Conservation (phyloP, 2,797 vertebrate species). For the Sebastolobus altivelis region DNA sequence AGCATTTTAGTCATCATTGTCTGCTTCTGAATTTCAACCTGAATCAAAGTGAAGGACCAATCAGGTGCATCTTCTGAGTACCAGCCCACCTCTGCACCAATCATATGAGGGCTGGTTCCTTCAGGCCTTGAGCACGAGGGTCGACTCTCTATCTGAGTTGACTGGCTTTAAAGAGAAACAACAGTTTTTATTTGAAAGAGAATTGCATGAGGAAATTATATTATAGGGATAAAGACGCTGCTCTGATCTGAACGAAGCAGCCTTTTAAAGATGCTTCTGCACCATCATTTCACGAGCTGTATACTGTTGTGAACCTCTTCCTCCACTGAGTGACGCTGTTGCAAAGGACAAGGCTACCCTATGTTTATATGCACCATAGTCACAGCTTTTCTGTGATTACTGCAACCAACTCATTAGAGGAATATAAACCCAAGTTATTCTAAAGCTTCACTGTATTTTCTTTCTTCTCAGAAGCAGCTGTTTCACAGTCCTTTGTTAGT, state of each 20-base stretch:
- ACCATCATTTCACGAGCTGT: not conserved
- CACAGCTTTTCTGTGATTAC: not conserved
- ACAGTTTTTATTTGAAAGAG: not conserved
- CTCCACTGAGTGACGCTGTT: slow-evolving; percentile 60
- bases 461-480: not conserved
- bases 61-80: slow-evolving; percentile 25
- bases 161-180: not conserved
- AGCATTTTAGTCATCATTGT: not conserved
- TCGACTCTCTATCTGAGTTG: not conserved
- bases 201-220: not conserved
- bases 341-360: not conserved
- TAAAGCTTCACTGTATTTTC: no score
- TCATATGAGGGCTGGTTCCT: slow-evolving; percentile 3
- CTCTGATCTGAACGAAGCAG: not conserved
- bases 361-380: not conserved
- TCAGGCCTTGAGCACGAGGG: not conserved
- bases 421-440: not conserved
- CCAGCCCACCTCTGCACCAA: slow-evolving; percentile 59
- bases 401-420: not conserved
- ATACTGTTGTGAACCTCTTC: not conserved
- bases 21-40: not conserved
- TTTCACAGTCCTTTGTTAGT: not conserved
- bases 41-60: slow-evolving; percentile 25
- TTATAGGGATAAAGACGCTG: not conserved
- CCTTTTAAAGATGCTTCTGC: not conserved